Percentiles rank a stretch among this genome's conserved stretches.
Conservation (phyloP, 53 echinoderm and acorn worm species). For the Holothuria scabra region DNA sequence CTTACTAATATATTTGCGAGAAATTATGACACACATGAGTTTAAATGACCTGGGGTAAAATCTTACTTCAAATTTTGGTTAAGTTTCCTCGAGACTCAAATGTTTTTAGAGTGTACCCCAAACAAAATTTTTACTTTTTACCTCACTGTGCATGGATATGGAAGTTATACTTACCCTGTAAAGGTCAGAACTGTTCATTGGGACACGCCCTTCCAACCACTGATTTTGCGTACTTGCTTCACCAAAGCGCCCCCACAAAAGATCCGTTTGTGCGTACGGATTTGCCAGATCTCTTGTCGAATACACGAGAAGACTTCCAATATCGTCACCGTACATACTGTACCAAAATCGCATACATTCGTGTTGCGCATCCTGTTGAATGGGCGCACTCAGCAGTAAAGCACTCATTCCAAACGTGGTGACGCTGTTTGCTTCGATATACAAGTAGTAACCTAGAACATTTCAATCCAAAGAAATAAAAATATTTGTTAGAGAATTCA, state of each 20-base stretch:
- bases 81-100: too few species aligned
- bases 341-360: constrained; percentile 70
- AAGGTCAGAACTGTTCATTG: constrained; percentile 3
- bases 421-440: constrained; percentile 53
- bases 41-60: too few species aligned
- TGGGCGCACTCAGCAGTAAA: constrained; percentile 19
- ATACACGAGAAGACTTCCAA: constrained; percentile 22
- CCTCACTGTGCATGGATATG: too few species aligned
- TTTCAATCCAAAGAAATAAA: background rate
- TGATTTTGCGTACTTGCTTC: constrained; percentile 13
- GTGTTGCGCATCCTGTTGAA: background rate
- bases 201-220: constrained; percentile 34
- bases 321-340: constrained; percentile 68
- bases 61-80: too few species aligned
- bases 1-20: too few species aligned
- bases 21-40: too few species aligned
- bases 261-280: background rate
- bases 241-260: constrained; percentile 42
- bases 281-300: constrained; percentile 11
- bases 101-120: too few species aligned
- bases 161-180: constrained; percentile 1
- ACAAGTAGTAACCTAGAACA: constrained; percentile 54
- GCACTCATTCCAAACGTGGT: background rate
- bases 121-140: too few species aligned
- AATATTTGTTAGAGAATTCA: too few species aligned